A percentile compares a stretch with the other conserved stretches of the same genome.
Conservation (phyloP, 2,113 vertebrate species). For the Vidua chalybeata region DNA sequence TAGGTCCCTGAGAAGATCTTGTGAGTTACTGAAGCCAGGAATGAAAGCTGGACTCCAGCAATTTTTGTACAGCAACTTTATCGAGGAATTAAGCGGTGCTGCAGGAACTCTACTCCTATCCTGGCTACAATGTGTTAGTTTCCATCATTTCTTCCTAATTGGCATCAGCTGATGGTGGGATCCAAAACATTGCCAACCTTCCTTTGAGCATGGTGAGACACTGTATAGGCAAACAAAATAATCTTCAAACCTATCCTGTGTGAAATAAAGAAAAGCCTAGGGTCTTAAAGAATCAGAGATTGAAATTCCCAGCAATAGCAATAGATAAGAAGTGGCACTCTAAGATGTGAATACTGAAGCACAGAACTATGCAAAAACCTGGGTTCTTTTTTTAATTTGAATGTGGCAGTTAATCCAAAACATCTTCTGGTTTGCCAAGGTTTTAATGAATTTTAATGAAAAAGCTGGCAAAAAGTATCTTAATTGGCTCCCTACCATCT, state of each 20-base stretch:
- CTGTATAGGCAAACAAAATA: neutral
- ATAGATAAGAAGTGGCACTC: neutral
- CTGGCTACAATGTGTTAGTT: neutral
- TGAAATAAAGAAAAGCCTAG: neutral
- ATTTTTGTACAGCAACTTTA: neutral
- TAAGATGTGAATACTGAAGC: neutral
- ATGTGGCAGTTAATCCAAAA: neutral
- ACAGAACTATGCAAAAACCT: neutral
- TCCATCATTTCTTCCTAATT: neutral
- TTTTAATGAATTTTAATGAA: neutral
- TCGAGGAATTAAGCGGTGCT: neutral
- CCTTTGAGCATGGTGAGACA: neutral
- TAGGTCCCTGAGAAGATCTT: neutral
- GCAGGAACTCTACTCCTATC: neutral
- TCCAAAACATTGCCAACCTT: neutral
- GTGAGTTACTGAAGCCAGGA: neutral
- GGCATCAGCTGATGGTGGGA: neutral
- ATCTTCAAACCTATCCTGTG: neutral
- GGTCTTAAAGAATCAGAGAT: neutral
- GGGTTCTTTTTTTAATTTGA: neutral
- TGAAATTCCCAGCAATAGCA: neutral
- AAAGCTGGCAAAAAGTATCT: neutral
- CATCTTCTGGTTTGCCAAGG: neutral
- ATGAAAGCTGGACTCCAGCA: neutral
- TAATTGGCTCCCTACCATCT: neutral